Base-by-base conservation (phyloP, 1,140 invertebrate genomes). In the Macrotrachela quadricornifera region DNA sequence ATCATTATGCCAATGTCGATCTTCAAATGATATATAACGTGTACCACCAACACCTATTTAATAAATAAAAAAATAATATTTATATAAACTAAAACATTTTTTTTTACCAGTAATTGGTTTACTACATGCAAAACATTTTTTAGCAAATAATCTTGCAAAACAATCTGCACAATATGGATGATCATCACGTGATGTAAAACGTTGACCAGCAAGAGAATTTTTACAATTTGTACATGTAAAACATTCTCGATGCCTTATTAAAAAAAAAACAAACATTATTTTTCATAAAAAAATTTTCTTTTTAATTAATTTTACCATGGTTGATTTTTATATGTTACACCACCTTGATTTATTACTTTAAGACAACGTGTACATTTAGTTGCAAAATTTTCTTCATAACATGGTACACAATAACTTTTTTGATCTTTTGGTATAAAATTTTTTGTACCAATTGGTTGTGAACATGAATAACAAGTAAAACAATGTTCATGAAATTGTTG, bases 401-500 rank as follows among this genome's bases (percentile, higher is more conserved):
- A 99, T 57, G 82, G 80, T 53, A 88, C 85, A 71, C 94, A 99
- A 73, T 92, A 96, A 67, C 97, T 95, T 71, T 96, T 87, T 67
- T 96, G 87, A 64, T 97, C 92, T 48, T 90, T 78, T 41, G 92
- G 92, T 72, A 97, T 95, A 74, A 97, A 99, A 71, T 86, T 94
- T 76, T 92, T 94, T 63, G 91, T 97, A 56, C 92, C 91, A 63
- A 99, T 99, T 48, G 92, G 80, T 61, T 82, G 82, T 72, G 90
- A 91, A 77, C 94, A 99, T 14, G 90, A 82, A 59, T 82, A 82
- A 74, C 92, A 99, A 67, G 83, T 85, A 81, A 99, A 99, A 66
- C 94, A 99, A 67, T 95, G 90, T 76, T 99, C 92, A 72, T 99
- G 94, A 91, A 91, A 99, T 71, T 97, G 91, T 60, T 91, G 78